Conservation (phyloP, 2,797 vertebrate species). For the Melopsittacus undulatus region DNA sequence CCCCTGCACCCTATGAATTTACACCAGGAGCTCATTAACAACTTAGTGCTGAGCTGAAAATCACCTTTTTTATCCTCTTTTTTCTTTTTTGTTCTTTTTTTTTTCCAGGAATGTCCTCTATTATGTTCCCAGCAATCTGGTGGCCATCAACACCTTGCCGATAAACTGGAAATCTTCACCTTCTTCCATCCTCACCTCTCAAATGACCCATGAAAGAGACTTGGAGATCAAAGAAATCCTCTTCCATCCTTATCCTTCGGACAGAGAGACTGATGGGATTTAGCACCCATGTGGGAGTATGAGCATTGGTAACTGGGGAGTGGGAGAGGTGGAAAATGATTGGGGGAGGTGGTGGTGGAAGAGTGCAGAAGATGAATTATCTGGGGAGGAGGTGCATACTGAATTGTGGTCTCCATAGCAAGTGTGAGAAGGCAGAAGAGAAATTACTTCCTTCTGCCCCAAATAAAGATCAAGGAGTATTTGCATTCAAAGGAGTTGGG, state of each 20-base stretch:
- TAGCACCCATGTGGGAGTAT: slow-evolving; percentile 77
- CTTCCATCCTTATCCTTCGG: slow-evolving; percentile 20
- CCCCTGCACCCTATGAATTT: slow-evolving; percentile 13
- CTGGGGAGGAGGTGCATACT: slow-evolving; percentile 23
- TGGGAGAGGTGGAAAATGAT: slow-evolving; percentile 14
- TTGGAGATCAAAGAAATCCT: slow-evolving; percentile 79
- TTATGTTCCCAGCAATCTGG: slow-evolving; percentile 52
- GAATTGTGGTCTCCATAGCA: slow-evolving; percentile 5
- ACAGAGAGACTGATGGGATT: slow-evolving; percentile 71
- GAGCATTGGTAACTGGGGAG: slow-evolving; percentile 44
- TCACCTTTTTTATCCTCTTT: not conserved
- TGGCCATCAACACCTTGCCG: slow-evolving; percentile 69
- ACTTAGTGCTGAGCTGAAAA: slow-evolving; percentile 37
- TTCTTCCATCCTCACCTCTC: slow-evolving; percentile 60
- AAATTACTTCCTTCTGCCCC: slow-evolving; percentile 45
- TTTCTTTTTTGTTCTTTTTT: not conserved
- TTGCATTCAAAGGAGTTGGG: slow-evolving; percentile 23
- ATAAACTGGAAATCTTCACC: slow-evolving; percentile 74
- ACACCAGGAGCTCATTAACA: slow-evolving; percentile 63
- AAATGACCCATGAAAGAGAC: slow-evolving; percentile 70
- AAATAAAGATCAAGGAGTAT: slow-evolving; percentile 54
- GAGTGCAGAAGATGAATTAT: slow-evolving; percentile 39
- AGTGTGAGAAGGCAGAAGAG: slow-evolving; percentile 47
- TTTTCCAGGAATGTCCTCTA: slow-evolving; percentile 23
- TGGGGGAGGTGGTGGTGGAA: not conserved